Evolutionary conservation across 2,113 vertebrate species (phyloP).

Genomic region (Thryonomys swinderianus): DNA sequence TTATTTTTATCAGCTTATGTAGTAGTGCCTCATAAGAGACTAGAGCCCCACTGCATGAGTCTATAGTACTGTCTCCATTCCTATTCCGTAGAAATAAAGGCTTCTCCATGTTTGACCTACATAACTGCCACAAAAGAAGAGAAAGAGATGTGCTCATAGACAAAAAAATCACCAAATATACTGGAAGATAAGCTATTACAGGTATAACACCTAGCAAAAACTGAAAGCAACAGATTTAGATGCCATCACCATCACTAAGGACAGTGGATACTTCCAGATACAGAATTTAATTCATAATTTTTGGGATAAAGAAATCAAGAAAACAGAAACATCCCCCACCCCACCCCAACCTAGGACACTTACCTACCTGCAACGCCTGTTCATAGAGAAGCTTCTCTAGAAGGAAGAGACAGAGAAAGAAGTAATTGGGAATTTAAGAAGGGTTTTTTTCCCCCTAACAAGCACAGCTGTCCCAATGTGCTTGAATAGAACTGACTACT

Average conservation of each 20-base stretch:
- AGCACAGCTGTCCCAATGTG: background rate
- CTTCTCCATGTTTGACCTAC: background rate
- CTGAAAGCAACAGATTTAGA: background rate
- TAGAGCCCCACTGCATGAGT: too few species aligned
- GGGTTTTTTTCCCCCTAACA: background rate
- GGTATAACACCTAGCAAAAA: background rate
- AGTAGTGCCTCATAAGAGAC: too few species aligned
- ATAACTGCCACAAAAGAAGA: background rate
- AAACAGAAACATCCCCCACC: background rate
- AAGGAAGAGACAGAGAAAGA: background rate
- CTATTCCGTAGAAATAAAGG: background rate
- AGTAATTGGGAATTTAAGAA: background rate
- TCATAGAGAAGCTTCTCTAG: slow-evolving; percentile 80
- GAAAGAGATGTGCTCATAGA: background rate
- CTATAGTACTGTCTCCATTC: too few species aligned
- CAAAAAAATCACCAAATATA: background rate
- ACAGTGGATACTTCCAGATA: background rate
- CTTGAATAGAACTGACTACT: background rate
- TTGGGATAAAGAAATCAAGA: background rate
- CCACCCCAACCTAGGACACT: slow-evolving; percentile 60
- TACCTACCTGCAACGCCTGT: slow-evolving; percentile 79
- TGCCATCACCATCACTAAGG: background rate
- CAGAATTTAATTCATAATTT: background rate
- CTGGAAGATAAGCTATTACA: background rate
- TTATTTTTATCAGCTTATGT: too few species aligned